These are phyloP conservation scores for Leptopilina myrica DNA, from an alignment of 2,888 invertebrate genomes.

Conservation along the genomic window DNA sequence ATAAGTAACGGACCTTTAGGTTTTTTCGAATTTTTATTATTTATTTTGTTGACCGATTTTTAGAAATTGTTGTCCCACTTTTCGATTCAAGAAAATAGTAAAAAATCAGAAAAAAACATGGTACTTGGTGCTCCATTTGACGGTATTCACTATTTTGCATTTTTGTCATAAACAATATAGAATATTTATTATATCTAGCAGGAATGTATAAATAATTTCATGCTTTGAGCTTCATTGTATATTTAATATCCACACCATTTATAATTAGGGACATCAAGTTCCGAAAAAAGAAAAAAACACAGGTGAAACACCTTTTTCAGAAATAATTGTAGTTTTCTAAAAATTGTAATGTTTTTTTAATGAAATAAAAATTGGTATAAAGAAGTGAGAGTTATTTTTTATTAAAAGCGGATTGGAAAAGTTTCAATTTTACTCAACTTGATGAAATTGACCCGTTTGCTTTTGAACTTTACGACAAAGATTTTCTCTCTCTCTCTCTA, in stretches of 20 bases:
- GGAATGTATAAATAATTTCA: conserved; percentile 4
- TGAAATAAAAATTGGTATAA: no score
- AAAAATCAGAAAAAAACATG: no score
- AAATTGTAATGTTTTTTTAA: no score
- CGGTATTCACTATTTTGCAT: conserved; percentile 1
- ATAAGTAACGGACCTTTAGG: no score
- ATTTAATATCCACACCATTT: conserved; percentile 21
- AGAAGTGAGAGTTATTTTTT: neutral
- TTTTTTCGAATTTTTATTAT: no score
- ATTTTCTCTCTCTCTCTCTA: conserved; percentile 28
- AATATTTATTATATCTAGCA: conserved; percentile 13
- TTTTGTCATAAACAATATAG: neutral
- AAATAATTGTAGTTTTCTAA: no score
- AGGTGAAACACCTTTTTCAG: neutral
- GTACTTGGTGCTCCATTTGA: no score
- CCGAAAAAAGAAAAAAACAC: neutral
- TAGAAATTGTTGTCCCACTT: no score
- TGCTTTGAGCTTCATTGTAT: conserved; percentile 32
- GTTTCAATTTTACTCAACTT: conserved; percentile 49
- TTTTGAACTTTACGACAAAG: conserved; percentile 58
- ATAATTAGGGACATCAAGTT: conserved; percentile 1
- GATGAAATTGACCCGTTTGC: conserved; percentile 64
- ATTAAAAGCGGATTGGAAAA: neutral
- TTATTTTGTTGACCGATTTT: no score
- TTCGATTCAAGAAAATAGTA: no score